phyloP scores from a whole-genome alignment of 2,888 invertebrate species.

The Rhingia rostrata region DNA sequence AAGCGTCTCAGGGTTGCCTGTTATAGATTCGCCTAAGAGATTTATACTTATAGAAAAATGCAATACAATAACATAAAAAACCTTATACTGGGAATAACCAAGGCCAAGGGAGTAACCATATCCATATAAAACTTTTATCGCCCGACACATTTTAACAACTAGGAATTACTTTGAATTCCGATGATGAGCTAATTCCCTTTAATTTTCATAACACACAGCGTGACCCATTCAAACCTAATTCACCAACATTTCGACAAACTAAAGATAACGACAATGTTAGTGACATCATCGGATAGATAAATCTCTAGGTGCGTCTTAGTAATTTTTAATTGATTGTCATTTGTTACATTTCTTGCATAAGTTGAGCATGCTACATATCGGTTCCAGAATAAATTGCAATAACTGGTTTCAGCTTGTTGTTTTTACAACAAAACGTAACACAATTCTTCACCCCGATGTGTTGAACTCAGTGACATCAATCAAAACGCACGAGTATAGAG shows the following conservation, averaged over 20 bases:
- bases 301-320: background rate
- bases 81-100: background rate
- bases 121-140: conserved; percentile 2
- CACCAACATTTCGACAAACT: background rate
- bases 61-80: too few relatives aligned
- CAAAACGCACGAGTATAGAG: conserved; percentile 26
- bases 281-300: conserved; percentile 65
- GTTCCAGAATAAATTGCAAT: conserved; percentile 8
- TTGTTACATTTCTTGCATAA: conserved; percentile 15
- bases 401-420: conserved; percentile 51
- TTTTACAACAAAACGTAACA: conserved; percentile 55
- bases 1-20: too few relatives aligned
- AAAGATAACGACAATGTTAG: conserved; percentile 37
- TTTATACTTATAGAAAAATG: too few relatives aligned
- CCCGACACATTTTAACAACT: background rate
- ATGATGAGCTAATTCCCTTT: conserved; percentile 25
- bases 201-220: conserved; percentile 3
- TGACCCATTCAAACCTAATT: background rate
- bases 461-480: conserved; percentile 65
- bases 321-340: conserved; percentile 33
- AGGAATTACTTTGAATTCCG: conserved; percentile 32
- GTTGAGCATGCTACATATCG: conserved; percentile 9
- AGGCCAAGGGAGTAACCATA: conserved; percentile 14
- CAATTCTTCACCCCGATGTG: conserved; percentile 23
- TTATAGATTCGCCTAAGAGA: too few relatives aligned